phyloP scores from a whole-genome alignment of 1,140 invertebrate genomes.

The Leptopilina clavipes region DNA sequence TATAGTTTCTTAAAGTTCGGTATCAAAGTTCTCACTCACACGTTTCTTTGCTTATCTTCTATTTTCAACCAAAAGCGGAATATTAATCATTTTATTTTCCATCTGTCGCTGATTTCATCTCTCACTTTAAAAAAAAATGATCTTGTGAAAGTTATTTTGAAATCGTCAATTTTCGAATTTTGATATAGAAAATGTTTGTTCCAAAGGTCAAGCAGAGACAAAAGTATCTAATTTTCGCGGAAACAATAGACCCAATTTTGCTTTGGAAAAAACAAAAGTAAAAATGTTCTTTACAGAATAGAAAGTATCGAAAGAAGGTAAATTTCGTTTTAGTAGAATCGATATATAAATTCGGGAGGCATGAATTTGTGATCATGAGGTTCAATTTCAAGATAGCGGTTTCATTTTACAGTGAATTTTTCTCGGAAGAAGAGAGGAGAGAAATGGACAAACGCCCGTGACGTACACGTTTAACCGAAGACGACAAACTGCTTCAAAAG shows the following conservation, averaged over 20 bases:
- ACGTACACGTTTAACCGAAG: slow-evolving; percentile 42
- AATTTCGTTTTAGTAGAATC: not conserved
- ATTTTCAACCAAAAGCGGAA: not conserved
- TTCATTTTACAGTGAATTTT: slow-evolving; percentile 13
- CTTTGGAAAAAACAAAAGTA: too few species aligned
- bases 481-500: slow-evolving; percentile 57
- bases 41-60: not conserved
- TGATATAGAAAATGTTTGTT: too few species aligned
- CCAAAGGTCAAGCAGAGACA: too few species aligned
- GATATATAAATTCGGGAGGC: not conserved
- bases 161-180: too few species aligned
- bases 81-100: not conserved
- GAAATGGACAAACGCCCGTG: slow-evolving; percentile 28
- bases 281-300: not conserved
- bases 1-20: slow-evolving; percentile 40
- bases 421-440: slow-evolving; percentile 37
- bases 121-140: too few species aligned
- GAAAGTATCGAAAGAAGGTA: too few species aligned
- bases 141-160: too few species aligned
- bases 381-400: slow-evolving; percentile 1
- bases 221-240: too few species aligned
- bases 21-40: slow-evolving; percentile 21
- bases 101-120: not conserved
- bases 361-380: not conserved
- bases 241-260: too few species aligned